A percentile compares a stretch with the other conserved stretches of the same genome.
phyloP scores from a whole-genome alignment of 2,113 vertebrate genomes.

The Dicentrarchus labrax region DNA sequence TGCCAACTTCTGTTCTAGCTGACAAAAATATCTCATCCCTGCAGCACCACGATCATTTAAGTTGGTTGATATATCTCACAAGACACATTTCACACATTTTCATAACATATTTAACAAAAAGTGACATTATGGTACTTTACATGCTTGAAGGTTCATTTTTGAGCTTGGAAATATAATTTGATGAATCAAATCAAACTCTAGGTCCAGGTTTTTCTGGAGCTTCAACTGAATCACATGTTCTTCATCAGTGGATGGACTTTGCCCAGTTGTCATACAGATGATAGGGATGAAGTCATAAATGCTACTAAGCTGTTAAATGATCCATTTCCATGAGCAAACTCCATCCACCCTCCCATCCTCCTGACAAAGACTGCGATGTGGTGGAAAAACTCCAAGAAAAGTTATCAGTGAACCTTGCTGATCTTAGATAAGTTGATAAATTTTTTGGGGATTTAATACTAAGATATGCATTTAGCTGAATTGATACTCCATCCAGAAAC shows the following conservation, averaged over 20 bases:
- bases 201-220: neutral
- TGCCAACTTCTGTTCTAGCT: too few relatives aligned
- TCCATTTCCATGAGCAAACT: conserved; percentile 6
- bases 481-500: neutral
- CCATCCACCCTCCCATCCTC: neutral
- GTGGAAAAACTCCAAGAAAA: neutral
- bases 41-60: too few relatives aligned
- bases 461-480: neutral
- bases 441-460: neutral
- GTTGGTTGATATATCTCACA: too few relatives aligned
- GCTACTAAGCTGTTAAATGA: neutral
- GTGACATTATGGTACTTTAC: neutral
- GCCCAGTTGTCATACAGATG: neutral
- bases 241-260: neutral
- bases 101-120: neutral
- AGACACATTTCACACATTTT: neutral
- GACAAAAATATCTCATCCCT: too few relatives aligned
- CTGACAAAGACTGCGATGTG: too few relatives aligned
- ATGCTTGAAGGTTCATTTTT: too few relatives aligned
- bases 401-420: neutral
- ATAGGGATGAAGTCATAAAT: neutral
- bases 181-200: too few relatives aligned
- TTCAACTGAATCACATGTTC: neutral
- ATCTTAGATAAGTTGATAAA: neutral
- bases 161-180: too few relatives aligned